Evolutionary conservation across 2,888 invertebrate species (phyloP).

Genomic region (Macroteleia sp.): DNA sequence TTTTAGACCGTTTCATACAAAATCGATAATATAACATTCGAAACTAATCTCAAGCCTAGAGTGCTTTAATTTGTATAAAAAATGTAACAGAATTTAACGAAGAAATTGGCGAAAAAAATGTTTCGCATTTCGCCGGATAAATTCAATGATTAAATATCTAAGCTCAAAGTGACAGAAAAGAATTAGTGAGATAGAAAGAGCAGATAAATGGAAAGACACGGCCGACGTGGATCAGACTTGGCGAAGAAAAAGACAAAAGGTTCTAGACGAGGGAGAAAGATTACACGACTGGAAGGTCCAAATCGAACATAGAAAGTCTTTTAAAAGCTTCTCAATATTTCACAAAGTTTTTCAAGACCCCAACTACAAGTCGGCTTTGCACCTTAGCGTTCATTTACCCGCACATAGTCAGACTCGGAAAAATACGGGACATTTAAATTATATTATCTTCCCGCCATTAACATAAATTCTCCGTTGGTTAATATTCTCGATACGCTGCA

Average conservation of each 20-base stretch:
- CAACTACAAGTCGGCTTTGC: conserved; percentile 62
- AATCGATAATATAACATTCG: too few species aligned
- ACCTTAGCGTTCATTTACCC: conserved; percentile 70
- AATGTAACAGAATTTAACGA: too few species aligned
- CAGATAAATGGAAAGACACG: conserved; percentile 33
- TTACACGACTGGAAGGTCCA: conserved; percentile 60
- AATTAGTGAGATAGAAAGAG: conserved; percentile 46
- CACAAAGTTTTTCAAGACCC: conserved; percentile 72
- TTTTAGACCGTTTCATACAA: too few species aligned
- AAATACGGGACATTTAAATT: conserved; percentile 17
- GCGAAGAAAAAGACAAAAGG: conserved; percentile 37
- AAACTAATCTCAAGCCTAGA: too few species aligned
- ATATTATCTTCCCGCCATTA: conserved; percentile 9
- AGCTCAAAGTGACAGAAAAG: conserved; percentile 37
- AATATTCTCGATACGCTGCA: too few species aligned
- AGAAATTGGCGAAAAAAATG: too few species aligned
- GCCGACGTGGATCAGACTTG: conserved; percentile 24
- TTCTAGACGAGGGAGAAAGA: conserved; percentile 49
- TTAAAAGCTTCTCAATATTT: conserved; percentile 77
- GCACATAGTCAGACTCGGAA: conserved; percentile 56
- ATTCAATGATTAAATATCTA: conserved; percentile 10
- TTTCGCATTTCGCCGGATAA: too few species aligned
- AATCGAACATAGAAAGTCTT: conserved; percentile 77
- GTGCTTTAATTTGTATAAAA: too few species aligned
- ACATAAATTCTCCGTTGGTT: not conserved